A percentile compares a stretch with the other conserved stretches of the same genome.
Evolutionary conservation across 2,888 invertebrate species (phyloP).

Genomic region (Drosophila colorata): DNA sequence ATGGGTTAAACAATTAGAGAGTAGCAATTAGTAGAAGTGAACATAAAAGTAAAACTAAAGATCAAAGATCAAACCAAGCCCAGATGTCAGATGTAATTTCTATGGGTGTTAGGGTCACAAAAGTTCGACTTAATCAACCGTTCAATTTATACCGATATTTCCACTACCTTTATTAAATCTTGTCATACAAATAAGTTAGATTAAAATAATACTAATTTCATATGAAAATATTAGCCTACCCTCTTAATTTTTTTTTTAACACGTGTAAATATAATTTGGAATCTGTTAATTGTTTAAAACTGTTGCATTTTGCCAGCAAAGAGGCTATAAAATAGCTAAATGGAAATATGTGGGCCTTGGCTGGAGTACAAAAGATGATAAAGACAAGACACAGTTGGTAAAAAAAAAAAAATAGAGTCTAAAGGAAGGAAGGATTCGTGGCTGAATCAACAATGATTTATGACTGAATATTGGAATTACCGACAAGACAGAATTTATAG

Average conservation of each 20-base stretch:
- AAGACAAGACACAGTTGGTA: background rate
- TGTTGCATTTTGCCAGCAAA: constrained; percentile 44
- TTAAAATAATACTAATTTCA: background rate
- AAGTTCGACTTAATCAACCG: background rate
- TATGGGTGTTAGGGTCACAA: no score
- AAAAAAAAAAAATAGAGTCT: no score
- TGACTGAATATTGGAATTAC: no score
- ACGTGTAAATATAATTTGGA: background rate
- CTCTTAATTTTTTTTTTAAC: no score
- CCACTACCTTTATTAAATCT: constrained; percentile 15
- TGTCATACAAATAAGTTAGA: background rate
- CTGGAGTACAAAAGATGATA: constrained; percentile 5
- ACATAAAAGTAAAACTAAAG: background rate
- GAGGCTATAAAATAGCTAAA: constrained; percentile 47
- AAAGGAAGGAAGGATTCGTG: no score
- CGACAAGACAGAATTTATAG: no score
- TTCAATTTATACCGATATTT: background rate
- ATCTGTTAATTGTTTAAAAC: background rate
- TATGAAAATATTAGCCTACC: no score
- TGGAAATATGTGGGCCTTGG: constrained; percentile 37
- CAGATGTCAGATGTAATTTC: no score
- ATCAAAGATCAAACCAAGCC: background rate
- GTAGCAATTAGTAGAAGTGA: background rate
- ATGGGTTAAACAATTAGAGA: background rate
- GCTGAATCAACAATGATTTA: no score